phyloP scores from a whole-genome alignment of 1,140 invertebrate genomes.

The Pantala flavescens region DNA sequence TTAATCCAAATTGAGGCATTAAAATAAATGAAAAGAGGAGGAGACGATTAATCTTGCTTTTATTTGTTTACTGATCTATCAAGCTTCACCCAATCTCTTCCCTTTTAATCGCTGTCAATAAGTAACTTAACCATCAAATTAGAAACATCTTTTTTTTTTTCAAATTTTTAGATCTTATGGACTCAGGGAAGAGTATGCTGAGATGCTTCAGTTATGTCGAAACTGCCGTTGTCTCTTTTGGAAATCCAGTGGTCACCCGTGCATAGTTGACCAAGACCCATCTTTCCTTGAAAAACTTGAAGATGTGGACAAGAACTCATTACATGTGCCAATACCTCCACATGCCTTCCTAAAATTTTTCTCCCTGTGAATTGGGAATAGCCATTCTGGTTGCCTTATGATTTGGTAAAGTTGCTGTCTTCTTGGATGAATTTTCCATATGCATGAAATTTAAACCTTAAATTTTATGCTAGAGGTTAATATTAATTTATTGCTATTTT shows the following conservation, averaged over 20 bases:
- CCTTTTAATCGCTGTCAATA: too few species aligned
- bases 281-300: conserved; percentile 65
- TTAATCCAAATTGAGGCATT: too few species aligned
- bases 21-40: too few species aligned
- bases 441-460: not conserved
- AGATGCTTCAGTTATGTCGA: conserved; percentile 86
- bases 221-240: conserved; percentile 95
- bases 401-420: too few species aligned
- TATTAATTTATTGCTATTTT: not conserved
- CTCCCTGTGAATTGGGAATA: conserved; percentile 51
- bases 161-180: conserved; percentile 63
- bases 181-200: conserved; percentile 85
- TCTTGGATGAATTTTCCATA: not conserved
- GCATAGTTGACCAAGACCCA: conserved; percentile 71
- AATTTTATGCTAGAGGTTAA: not conserved
- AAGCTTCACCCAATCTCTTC: too few species aligned
- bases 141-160: too few species aligned
- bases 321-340: conserved; percentile 73
- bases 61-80: too few species aligned
- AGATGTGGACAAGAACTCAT: conserved; percentile 58
- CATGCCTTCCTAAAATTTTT: conserved; percentile 85
- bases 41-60: too few species aligned
- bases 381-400: too few species aligned
- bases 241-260: conserved; percentile 84
- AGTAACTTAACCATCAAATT: too few species aligned